Conservation (phyloP, 2,888 invertebrate genomes). For the Listrodromus nycthemerus region DNA sequence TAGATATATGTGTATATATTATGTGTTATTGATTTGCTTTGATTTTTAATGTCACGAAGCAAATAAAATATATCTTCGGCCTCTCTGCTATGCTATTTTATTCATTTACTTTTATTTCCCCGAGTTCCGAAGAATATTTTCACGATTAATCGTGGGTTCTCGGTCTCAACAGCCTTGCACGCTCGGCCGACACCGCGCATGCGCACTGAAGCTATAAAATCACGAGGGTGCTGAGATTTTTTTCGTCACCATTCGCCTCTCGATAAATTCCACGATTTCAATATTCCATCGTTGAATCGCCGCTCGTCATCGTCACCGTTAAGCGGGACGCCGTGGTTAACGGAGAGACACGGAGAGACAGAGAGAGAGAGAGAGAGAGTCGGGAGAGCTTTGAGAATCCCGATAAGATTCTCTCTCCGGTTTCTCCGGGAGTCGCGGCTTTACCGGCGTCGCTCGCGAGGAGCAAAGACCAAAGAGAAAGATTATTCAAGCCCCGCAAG, state of each 20-base stretch:
- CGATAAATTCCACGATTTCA: conserved; percentile 33
- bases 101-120: too few relatives aligned
- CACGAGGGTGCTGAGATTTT: neutral
- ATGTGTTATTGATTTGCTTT: neutral
- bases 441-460: neutral
- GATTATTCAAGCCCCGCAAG: conserved; percentile 30
- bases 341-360: neutral
- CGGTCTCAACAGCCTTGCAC: too few relatives aligned
- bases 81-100: too few relatives aligned
- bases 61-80: too few relatives aligned
- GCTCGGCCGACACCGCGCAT: too few relatives aligned
- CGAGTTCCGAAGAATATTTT: too few relatives aligned
- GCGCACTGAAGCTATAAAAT: neutral
- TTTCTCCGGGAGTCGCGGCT: neutral
- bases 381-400: conserved; percentile 38
- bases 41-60: too few relatives aligned
- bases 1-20: neutral
- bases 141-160: too few relatives aligned
- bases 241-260: neutral
- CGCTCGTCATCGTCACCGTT: neutral
- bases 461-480: conserved; percentile 24
- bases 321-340: too few relatives aligned
- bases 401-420: conserved; percentile 25
- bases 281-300: conserved; percentile 16
- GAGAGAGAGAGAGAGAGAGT: conserved; percentile 11